Evolutionary conservation across 1,140 invertebrate species (phyloP), one percentile per base, ranked within the genome.

Genomic region (Tetraneura akinire): DNA sequence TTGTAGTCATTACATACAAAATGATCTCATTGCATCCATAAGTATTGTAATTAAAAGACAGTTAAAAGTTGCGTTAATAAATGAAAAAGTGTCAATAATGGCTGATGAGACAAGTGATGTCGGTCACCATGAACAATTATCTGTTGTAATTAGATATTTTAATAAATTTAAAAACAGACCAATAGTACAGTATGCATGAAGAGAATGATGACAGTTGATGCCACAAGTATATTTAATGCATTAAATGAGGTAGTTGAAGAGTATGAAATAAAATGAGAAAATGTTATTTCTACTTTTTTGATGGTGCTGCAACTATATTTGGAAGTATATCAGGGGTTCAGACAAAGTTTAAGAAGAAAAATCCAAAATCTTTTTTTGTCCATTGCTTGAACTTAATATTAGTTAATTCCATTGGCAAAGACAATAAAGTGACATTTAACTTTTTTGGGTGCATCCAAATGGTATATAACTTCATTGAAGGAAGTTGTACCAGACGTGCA

Each of bases 401-500:
- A 23, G 62, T 37, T 26, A 21, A 81, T 73, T 32, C 68, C 13
- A 29, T 60, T 49, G 26, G 57, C n/a, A 71, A 73, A 62, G 71
- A n/a, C 21, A 64, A 76, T 57, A 55, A 51, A 57, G 23, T 29
- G 0, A 49, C 26, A 23, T 66, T 82, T 71, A 26, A 76, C 21
- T 78, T 81, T 64, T 81, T 82, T 57, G 57, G 55, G 5, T 37
- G n/a, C 18, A 53, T 82, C 1, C 47, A 81, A 71, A 49, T 82
- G 1, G 5, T 82, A 18, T 82, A 49, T 53, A 66, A 18, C 23
- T 82, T 80, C 11, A 71, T 81, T 42, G 76, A 82, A 82, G 82
- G 81, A 37, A 82, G 81, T 81, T 81, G 81, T 66, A 82, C 49
- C 18, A 81, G 81, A 23, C 81, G 80, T 76, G 74, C 78, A 47